Conservation (phyloP, 1,140 invertebrate genomes). For the Drosophila paulistorum region DNA sequence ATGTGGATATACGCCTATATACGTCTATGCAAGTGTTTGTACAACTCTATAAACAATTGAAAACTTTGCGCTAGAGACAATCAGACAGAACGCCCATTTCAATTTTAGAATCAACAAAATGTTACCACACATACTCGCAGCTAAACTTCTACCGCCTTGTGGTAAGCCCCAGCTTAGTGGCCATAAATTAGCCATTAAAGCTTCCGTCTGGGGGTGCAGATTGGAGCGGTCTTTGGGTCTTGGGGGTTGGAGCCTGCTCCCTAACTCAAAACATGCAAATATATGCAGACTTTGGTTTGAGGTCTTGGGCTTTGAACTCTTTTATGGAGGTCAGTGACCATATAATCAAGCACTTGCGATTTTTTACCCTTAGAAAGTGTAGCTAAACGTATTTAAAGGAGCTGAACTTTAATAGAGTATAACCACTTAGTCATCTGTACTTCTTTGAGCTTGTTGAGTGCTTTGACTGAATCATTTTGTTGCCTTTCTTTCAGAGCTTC, state of each 20-base stretch:
- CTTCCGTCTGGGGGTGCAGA: constrained; percentile 54
- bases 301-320: constrained; percentile 71
- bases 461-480: not conserved
- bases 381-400: not conserved
- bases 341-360: constrained; percentile 27
- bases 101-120: constrained; percentile 75
- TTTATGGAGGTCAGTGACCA: constrained; percentile 65
- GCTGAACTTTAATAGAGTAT: not conserved
- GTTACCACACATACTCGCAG: constrained; percentile 37
- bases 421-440: not conserved
- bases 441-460: too few species aligned
- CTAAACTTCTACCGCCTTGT: constrained; percentile 42
- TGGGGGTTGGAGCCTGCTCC: constrained; percentile 15
- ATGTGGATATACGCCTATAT: not conserved
- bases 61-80: constrained; percentile 63
- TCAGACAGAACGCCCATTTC: constrained; percentile 70
- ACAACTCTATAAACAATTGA: constrained; percentile 76
- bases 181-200: constrained; percentile 80
- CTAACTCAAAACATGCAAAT: constrained; percentile 66
- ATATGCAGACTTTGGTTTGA: constrained; percentile 59
- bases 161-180: constrained; percentile 59
- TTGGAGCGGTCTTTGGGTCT: not conserved
- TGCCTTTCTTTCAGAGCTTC: constrained; percentile 86
- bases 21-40: constrained; percentile 46
- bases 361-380: constrained; percentile 18